Evolutionary conservation across 2,113 vertebrate genomes (phyloP).

Genomic region (Copsychus sechellarum): DNA sequence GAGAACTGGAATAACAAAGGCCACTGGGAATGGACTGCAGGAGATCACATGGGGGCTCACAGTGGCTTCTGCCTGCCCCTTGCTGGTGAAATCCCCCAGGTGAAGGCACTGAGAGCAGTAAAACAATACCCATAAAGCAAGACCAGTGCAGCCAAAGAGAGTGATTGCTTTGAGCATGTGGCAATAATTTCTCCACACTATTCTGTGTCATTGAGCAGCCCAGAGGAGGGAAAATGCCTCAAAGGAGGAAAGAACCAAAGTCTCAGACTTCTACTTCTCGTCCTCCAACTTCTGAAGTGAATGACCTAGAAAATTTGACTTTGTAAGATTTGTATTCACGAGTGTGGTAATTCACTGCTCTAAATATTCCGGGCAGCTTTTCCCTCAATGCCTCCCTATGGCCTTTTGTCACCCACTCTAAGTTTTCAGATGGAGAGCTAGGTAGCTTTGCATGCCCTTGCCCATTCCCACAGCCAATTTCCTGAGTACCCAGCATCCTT

Average conservation of each 20-base stretch:
- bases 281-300: neutral
- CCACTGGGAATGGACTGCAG: neutral
- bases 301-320: neutral
- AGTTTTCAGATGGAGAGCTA: neutral
- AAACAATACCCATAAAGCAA: neutral
- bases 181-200: neutral
- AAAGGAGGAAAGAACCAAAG: neutral
- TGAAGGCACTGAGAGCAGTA: neutral
- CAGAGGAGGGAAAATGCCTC: neutral
- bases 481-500: neutral
- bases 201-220: neutral
- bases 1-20: neutral
- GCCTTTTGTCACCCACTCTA: neutral
- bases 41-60: rapidly evolving
- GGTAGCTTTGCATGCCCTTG: neutral
- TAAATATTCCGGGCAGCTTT: neutral
- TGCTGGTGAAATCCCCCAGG: neutral
- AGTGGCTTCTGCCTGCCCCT: neutral
- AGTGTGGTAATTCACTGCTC: neutral
- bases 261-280: neutral
- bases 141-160: neutral
- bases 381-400: neutral
- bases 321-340: neutral
- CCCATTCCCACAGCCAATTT: neutral
- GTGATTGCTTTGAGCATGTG: rapidly evolving